phyloP scores from a whole-genome alignment of 2,113 vertebrate genomes.

The Nothobranchius kuhntae region DNA sequence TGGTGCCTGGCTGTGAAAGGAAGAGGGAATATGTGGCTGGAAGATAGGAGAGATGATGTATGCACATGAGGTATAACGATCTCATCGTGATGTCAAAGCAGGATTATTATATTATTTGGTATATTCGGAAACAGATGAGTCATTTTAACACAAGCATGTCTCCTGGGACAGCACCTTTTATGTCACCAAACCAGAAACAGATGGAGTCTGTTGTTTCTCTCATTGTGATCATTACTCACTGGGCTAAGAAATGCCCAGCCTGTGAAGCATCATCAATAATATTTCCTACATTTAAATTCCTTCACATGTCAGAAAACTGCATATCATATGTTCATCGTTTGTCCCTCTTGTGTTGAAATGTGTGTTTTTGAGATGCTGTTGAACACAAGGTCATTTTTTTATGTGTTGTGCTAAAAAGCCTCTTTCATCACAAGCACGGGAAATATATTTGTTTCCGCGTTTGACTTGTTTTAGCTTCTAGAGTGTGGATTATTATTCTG shows the following conservation, averaged over 20 bases:
- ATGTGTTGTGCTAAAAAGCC: background rate
- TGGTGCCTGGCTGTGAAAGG: background rate
- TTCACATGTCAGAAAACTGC: background rate
- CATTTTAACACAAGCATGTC: constrained; percentile 34
- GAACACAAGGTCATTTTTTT: constrained; percentile 13
- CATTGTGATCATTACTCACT: background rate
- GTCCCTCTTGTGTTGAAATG: background rate
- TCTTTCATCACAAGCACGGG: no score
- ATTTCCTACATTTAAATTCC: background rate
- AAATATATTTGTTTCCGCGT: no score
- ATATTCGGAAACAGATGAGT: constrained; percentile 53
- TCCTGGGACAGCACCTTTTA: constrained; percentile 25
- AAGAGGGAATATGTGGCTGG: background rate
- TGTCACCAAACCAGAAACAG: constrained; percentile 32
- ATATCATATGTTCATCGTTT: background rate
- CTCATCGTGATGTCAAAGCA: constrained; percentile 19
- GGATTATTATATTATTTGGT: constrained; percentile 31
- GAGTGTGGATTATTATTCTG: no score
- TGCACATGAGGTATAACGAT: constrained; percentile 30
- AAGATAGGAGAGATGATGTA: constrained; percentile 12
- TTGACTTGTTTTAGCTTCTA: no score
- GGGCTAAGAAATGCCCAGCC: constrained; percentile 7
- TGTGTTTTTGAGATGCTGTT: background rate
- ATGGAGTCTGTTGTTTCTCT: constrained; percentile 1
- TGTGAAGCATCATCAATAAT: background rate